These are phyloP conservation scores for Columba guinea DNA, from an alignment of 2,797 vertebrate genomes.

Conservation along the genomic window DNA sequence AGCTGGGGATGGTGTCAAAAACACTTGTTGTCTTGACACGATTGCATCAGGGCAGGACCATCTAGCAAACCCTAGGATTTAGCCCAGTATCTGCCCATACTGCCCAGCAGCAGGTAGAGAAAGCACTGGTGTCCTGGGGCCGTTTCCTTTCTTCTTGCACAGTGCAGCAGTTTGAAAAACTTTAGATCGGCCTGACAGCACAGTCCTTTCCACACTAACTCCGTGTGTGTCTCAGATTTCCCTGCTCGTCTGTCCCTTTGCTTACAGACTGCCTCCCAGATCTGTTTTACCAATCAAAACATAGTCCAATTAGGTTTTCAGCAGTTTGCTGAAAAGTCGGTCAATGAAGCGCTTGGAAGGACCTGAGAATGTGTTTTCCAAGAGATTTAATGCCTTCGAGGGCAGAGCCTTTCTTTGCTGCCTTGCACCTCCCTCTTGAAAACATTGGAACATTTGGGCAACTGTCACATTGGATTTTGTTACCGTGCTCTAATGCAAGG, in stretches of 20 bases:
- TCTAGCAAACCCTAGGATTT: neutral
- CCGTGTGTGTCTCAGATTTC: neutral
- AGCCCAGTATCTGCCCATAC: neutral
- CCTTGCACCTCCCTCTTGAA: neutral
- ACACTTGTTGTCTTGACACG: rapidly evolving
- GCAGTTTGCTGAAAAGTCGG: neutral
- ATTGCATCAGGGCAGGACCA: neutral
- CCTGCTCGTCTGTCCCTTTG: neutral
- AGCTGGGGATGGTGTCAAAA: neutral
- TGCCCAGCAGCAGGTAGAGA: neutral
- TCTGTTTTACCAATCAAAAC: neutral
- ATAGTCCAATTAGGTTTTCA: neutral
- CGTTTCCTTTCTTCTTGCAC: neutral
- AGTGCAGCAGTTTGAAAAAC: neutral
- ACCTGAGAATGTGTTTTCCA: neutral
- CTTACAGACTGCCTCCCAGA: neutral
- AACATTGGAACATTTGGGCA: neutral
- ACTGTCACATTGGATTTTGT: constrained; percentile 9
- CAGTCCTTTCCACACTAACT: neutral
- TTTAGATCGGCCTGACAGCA: neutral
- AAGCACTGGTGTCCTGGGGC: neutral
- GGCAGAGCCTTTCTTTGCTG: neutral
- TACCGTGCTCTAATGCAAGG: neutral
- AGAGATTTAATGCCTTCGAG: constrained; percentile 16
- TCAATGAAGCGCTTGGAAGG: neutral